Percentiles rank a stretch among this genome's conserved stretches.
These are phyloP conservation scores for Muraenolepis orangiensis DNA, from an alignment of 2,797 vertebrate species.

Conservation along the genomic window DNA sequence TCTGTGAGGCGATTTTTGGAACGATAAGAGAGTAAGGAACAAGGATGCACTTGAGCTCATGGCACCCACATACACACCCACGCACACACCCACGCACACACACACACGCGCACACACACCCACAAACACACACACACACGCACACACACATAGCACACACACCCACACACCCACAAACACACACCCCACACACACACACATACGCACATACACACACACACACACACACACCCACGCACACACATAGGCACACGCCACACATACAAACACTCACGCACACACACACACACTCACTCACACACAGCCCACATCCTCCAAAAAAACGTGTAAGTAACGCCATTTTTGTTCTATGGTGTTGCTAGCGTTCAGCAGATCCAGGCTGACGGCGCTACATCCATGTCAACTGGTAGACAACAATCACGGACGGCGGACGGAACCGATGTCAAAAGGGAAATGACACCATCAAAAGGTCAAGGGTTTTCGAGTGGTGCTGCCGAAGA, in stretches of 20 bases:
- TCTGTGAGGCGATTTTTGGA: constrained; percentile 86
- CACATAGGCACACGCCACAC: neutral
- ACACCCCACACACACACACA: no score
- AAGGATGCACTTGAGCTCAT: constrained; percentile 56
- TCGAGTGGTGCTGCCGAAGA: neutral
- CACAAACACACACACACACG: no score
- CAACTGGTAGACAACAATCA: no score
- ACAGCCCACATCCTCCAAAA: constrained; percentile 43
- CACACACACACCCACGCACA: neutral
- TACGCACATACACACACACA: constrained; percentile 21
- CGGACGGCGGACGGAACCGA: neutral
- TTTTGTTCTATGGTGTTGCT: neutral
- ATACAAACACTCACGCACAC: no score
- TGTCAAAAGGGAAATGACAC: neutral
- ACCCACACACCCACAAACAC: no score
- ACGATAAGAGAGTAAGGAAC: constrained; percentile 70
- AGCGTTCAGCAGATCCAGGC: neutral
- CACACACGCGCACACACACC: neutral
- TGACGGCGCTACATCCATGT: no score
- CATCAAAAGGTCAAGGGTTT: neutral
- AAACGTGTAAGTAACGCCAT: constrained; percentile 18
- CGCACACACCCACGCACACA: neutral
- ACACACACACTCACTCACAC: no score
- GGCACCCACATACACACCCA: constrained; percentile 27
- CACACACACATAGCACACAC: no score